Conservation (phyloP, 1,140 invertebrate genomes). For the Zaprionus inermis region DNA sequence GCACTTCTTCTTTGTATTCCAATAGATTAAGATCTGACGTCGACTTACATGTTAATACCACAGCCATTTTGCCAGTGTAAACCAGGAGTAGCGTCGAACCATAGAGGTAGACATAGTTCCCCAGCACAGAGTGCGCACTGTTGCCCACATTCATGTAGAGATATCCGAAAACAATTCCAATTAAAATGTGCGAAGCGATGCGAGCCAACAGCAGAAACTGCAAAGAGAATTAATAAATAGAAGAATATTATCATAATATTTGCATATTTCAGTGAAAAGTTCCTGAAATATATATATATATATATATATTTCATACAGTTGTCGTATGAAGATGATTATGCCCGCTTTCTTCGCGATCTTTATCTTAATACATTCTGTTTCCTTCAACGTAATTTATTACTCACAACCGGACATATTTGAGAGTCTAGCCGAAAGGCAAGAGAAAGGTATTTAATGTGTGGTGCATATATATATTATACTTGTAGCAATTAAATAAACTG, state of each 20-base stretch:
- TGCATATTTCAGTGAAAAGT: neutral
- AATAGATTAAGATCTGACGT: conserved; percentile 68
- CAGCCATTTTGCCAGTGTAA: conserved; percentile 97
- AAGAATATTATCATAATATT: conserved; percentile 1
- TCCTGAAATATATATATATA: too few relatives aligned
- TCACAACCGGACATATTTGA: neutral
- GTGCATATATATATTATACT: neutral
- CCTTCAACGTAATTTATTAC: neutral
- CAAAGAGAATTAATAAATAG: conserved; percentile 64
- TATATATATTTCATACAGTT: neutral
- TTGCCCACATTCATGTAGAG: conserved; percentile 94
- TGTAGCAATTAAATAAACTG: conserved; percentile 10
- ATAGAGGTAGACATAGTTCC: conserved; percentile 96
- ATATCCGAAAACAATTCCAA: conserved; percentile 95
- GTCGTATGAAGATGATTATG: neutral
- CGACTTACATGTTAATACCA: conserved; percentile 95
- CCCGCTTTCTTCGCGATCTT: neutral
- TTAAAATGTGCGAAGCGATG: conserved; percentile 91
- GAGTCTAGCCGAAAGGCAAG: neutral
- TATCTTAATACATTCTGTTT: neutral
- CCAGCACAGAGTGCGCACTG: conserved; percentile 92
- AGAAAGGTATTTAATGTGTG: conserved; percentile 2
- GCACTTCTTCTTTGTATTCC: neutral
- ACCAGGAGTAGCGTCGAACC: conserved; percentile 95
- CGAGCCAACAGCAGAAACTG: conserved; percentile 90